Conservation (phyloP, 2,113 vertebrate species). For the Myiozetetes cayanensis region DNA sequence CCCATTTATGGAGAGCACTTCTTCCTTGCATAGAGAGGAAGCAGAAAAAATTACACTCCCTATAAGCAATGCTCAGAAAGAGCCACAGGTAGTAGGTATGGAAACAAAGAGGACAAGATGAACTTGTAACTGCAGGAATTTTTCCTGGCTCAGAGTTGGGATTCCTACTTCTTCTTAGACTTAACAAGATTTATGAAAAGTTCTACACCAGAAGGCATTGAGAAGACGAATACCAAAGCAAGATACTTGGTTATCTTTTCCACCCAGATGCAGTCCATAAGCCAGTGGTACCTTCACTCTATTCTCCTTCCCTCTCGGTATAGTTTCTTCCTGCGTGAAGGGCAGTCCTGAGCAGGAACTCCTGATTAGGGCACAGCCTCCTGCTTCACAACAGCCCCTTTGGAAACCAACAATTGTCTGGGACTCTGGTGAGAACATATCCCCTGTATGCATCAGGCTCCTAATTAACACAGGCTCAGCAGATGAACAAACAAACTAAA, state of each 20-base stretch:
- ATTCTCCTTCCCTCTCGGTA: background rate
- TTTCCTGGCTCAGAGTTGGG: background rate
- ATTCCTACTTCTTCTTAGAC: background rate
- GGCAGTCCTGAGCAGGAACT: background rate
- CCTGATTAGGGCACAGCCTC: accelerated
- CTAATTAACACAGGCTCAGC: slow-evolving; percentile 25
- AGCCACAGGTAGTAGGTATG: background rate
- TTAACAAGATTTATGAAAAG: background rate
- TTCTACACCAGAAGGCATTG: background rate
- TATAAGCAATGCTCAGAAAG: background rate
- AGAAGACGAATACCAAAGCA: background rate
- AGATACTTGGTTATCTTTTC: background rate
- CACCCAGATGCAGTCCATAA: background rate
- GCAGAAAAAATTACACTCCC: background rate
- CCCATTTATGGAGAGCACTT: background rate
- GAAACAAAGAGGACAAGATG: background rate
- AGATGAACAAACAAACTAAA: background rate
- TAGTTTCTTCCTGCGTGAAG: background rate
- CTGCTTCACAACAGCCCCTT: background rate
- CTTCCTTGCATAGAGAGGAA: background rate
- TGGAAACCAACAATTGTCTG: background rate
- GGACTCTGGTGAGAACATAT: background rate
- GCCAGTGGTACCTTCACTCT: background rate
- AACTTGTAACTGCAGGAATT: background rate
- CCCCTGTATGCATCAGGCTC: background rate